A percentile compares a stretch with the other conserved stretches of the same genome.
phyloP scores from a whole-genome alignment of 2,888 invertebrate species.

The Gymnocheta viridis region DNA sequence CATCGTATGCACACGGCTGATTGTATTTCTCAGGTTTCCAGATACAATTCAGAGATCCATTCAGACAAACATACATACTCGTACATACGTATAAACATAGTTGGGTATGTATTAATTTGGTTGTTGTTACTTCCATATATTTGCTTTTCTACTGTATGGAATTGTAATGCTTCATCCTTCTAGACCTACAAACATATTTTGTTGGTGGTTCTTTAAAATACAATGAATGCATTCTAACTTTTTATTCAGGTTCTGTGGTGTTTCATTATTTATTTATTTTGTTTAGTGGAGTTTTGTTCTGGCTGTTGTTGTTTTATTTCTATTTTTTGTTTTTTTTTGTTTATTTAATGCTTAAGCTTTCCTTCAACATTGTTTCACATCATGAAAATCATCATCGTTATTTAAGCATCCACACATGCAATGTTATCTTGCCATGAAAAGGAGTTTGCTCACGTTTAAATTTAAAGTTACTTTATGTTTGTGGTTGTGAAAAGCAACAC shows the following conservation, averaged over 20 bases:
- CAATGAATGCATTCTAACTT: conserved; percentile 52
- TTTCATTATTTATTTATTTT: conserved; percentile 49
- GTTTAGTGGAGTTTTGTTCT: conserved; percentile 43
- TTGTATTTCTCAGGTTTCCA: conserved; percentile 31
- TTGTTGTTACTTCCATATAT: conserved; percentile 37
- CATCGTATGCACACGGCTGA: conserved; percentile 1
- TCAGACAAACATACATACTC: not conserved
- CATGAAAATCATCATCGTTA: conserved; percentile 37
- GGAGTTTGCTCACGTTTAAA: conserved; percentile 44
- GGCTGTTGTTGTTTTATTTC: conserved; percentile 10
- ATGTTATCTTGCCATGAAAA: conserved; percentile 43
- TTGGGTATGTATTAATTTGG: conserved; percentile 15
- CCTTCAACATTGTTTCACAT: conserved; percentile 52
- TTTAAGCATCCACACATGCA: conserved; percentile 51
- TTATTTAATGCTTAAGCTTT: conserved; percentile 61
- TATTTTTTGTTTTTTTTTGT: not conserved
- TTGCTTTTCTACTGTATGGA: conserved; percentile 20
- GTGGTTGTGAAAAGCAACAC: not conserved
- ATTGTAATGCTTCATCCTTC: conserved; percentile 35
- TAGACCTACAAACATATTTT: conserved; percentile 34
- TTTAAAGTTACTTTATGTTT: not conserved
- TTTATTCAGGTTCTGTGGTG: conserved; percentile 36
- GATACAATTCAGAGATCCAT: conserved; percentile 23
- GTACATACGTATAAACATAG: not conserved
- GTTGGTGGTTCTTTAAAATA: conserved; percentile 45